Evolutionary conservation across 2,797 vertebrate species (phyloP), one percentile per base, ranked within the genome.

Genomic region (Dendrocincla fuliginosa): DNA sequence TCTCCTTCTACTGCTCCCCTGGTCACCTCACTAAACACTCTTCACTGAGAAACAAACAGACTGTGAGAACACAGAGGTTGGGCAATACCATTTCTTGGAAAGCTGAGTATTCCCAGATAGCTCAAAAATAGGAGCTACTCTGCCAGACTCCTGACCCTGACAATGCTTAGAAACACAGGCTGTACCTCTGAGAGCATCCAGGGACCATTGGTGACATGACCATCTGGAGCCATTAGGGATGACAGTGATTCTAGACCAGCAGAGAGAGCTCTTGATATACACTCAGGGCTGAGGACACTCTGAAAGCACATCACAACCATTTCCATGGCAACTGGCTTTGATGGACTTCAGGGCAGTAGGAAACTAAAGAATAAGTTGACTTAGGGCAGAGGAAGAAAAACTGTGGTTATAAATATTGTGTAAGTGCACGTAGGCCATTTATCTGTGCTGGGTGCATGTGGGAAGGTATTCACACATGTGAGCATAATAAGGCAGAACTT

Each of bases 221-320:
- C 76, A 67, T 41, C 33, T 23, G n/a, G 56, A 94, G 53, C 68
- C 52, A 52, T 11, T 56, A 89, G 63, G 41, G 49, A 91, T 64
- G 65, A 57, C 24, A 52, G 85, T 82, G 71, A 88, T 77, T 96
- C 77, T 87, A 90, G 94, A 67, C 96, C 95, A 94, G 93, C 91
- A 96, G 96, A 96, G 94, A 96, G 95, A 95, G 95, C 95, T 95
- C 91, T 96, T 94, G 94, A 90, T 88, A 86, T 87, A 46, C 52
- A 79, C 56, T 94, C 80, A 37, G 1, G 4, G 22, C 49, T 2
- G 44, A 95, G 74, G 87, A 91, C 87, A 61, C 35, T 55, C 64
- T 41, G 70, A 88, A 95, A 95, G 50, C 61, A 84, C 83, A 88
- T 95, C 88, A 83, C 77, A 90, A 50, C 46, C 57, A 93, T 96